phyloP scores from a whole-genome alignment of 2,888 invertebrate species.

The Amorpha juglandis region DNA sequence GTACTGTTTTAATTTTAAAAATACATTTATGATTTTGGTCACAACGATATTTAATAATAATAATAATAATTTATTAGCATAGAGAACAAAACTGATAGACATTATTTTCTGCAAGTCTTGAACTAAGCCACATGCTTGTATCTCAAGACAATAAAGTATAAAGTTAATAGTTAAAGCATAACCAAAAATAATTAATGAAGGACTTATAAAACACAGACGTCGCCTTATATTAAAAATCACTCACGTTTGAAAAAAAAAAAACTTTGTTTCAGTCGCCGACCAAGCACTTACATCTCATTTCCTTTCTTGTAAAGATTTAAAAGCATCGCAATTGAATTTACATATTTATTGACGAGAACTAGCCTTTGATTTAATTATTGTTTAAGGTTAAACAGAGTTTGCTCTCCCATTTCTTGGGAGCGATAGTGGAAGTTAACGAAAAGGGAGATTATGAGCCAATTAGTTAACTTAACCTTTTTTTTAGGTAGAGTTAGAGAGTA shows the following conservation, averaged over 20 bases:
- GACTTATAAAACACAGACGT: background rate
- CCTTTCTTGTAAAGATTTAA: slow-evolving; percentile 7
- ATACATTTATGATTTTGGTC: no score
- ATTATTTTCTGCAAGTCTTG: no score
- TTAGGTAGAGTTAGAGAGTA: no score
- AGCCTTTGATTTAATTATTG: background rate
- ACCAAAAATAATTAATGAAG: background rate
- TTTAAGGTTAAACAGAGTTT: background rate
- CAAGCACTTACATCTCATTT: slow-evolving; percentile 11
- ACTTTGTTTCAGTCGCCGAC: slow-evolving; percentile 1
- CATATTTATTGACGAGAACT: background rate
- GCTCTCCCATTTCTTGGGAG: background rate
- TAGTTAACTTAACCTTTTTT: slow-evolving; percentile 28
- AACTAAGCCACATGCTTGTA: no score
- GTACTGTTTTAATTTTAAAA: no score
- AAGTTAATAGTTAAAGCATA: background rate
- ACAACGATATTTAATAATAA: no score
- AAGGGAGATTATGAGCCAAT: slow-evolving; percentile 26
- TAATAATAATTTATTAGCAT: no score
- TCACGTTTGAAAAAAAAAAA: slow-evolving; percentile 3
- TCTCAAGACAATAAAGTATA: no score
- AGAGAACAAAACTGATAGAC: no score
- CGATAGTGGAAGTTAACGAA: background rate
- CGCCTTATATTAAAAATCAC: background rate
- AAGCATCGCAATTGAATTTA: slow-evolving; percentile 2